Evolutionary conservation across 2,113 vertebrate species (phyloP).

Genomic region (Chelonoidis abingdonii): DNA sequence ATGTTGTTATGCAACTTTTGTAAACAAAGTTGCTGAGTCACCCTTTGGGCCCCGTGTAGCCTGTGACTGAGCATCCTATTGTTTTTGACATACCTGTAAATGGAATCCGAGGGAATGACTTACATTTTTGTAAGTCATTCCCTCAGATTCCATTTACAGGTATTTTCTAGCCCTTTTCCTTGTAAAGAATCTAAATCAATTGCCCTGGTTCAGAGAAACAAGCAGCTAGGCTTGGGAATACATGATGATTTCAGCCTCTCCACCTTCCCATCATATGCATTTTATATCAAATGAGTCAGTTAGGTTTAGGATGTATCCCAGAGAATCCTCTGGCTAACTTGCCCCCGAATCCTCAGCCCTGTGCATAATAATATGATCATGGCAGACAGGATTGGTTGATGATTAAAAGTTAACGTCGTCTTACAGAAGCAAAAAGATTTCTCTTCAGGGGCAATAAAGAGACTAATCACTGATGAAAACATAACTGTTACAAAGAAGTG

Average conservation of each 20-base stretch:
- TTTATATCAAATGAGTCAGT: not conserved
- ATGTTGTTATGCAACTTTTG: not conserved
- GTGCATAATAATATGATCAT: not conserved
- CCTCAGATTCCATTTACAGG: not conserved
- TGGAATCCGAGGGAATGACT: too few species aligned
- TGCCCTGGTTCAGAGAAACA: not conserved
- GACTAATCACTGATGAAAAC: not conserved
- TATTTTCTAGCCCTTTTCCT: not conserved
- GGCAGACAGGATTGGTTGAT: not conserved
- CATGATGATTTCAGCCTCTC: not conserved
- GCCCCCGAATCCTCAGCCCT: rapidly evolving
- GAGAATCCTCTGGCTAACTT: conserved; percentile 14
- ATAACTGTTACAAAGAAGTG: not conserved
- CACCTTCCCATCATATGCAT: not conserved
- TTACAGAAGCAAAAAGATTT: not conserved
- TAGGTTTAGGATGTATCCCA: not conserved
- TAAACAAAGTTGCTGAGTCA: not conserved
- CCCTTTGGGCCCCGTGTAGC: not conserved
- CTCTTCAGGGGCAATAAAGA: conserved; percentile 26
- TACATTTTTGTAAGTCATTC: not conserved
- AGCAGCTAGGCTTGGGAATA: not conserved
- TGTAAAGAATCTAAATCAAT: not conserved
- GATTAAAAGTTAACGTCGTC: not conserved
- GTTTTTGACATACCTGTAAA: not conserved
- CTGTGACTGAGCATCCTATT: not conserved